A percentile compares a stretch with the other conserved stretches of the same genome.
Conservation (phyloP, 2,888 invertebrate genomes). For the Stenchaetothrips biformis region DNA sequence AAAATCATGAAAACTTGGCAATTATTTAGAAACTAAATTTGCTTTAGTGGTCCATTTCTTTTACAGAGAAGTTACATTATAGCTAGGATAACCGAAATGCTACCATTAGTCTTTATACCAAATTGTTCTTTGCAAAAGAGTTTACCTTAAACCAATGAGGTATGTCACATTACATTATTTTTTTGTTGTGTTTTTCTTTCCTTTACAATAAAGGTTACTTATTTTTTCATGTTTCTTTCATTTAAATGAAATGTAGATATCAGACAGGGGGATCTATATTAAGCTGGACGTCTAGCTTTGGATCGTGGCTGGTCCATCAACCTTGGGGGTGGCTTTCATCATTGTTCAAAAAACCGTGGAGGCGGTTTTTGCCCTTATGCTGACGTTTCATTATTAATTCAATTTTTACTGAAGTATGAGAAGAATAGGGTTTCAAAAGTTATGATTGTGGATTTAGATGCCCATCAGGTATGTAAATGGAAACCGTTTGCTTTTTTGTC, state of each 20-base stretch:
- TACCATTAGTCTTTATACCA: constrained; percentile 67
- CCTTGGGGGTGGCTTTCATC: constrained; percentile 88
- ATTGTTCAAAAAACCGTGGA: constrained; percentile 69
- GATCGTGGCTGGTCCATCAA: constrained; percentile 85
- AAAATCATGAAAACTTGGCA: not conserved
- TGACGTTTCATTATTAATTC: constrained; percentile 74
- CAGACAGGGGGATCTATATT: constrained; percentile 80
- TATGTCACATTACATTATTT: constrained; percentile 41
- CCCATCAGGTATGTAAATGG: constrained; percentile 65
- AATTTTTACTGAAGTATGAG: constrained; percentile 57
- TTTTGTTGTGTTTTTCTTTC: not conserved
- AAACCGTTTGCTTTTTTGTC: not conserved
- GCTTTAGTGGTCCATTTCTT: constrained; percentile 35
- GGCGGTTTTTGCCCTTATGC: constrained; percentile 90
- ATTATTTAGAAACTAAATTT: not conserved
- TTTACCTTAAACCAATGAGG: constrained; percentile 73
- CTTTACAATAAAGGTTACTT: not conserved
- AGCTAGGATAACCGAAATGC: constrained; percentile 74
- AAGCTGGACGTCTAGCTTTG: constrained; percentile 73
- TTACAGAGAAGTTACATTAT: constrained; percentile 74
- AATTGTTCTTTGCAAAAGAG: constrained; percentile 69
- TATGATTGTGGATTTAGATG: constrained; percentile 88
- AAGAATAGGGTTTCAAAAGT: constrained; percentile 56
- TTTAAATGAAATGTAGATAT: constrained; percentile 47
- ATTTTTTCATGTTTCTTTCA: constrained; percentile 13